These are phyloP conservation scores for Sebastes trivittatus DNA, from an alignment of 2,797 vertebrate species.

Conservation along the genomic window DNA sequence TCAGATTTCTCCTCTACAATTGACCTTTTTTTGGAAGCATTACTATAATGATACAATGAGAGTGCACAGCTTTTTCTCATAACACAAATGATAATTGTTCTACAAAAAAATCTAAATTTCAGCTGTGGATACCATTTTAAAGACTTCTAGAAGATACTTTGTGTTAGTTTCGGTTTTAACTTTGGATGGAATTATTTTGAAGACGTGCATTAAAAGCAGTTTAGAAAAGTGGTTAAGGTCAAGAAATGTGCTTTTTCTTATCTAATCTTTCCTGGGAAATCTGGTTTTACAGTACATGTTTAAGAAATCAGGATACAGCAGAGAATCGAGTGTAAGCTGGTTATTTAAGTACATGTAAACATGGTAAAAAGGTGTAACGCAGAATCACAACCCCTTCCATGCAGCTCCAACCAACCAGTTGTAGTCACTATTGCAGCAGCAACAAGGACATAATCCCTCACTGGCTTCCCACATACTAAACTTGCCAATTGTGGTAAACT, in stretches of 20 bases:
- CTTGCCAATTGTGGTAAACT: background rate
- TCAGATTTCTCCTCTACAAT: background rate
- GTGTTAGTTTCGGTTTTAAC: background rate
- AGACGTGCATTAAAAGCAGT: background rate
- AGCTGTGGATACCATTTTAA: too few relatives aligned
- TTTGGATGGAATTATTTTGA: background rate
- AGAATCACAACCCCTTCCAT: background rate
- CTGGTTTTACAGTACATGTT: background rate
- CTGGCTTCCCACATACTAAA: background rate
- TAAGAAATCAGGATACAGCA: background rate
- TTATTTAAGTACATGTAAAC: background rate
- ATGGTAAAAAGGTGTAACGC: background rate
- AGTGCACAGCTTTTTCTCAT: background rate
- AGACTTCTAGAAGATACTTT: background rate
- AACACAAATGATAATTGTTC: background rate
- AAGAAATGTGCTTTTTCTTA: background rate
- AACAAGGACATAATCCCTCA: background rate
- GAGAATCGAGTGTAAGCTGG: background rate
- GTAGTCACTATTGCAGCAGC: background rate
- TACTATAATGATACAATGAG: background rate
- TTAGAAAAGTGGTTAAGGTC: background rate
- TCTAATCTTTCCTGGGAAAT: background rate
- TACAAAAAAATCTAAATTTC: background rate
- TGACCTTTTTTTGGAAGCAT: background rate
- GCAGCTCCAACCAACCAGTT: background rate